Percentiles rank a stretch among this genome's conserved stretches.
Conservation (phyloP, 2,888 invertebrate species). For the Pollenia amentaria region DNA sequence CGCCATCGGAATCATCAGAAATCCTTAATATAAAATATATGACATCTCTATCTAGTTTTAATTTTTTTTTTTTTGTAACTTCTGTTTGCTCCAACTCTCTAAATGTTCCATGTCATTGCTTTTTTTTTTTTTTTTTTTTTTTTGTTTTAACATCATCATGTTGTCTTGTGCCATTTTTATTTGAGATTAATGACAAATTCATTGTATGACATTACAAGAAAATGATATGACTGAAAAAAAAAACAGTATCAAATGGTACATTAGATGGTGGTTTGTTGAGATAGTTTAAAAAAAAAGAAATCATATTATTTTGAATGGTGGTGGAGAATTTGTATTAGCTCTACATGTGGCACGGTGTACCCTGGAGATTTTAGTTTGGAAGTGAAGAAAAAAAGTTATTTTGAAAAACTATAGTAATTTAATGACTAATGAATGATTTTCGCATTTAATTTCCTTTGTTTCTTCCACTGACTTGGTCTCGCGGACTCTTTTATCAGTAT, state of each 20-base stretch:
- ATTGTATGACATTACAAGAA: conserved; percentile 71
- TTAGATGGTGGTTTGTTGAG: conserved; percentile 23
- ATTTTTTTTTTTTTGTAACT: conserved; percentile 16
- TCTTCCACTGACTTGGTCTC: too few species aligned
- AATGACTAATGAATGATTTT: too few species aligned
- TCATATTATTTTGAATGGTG: neutral
- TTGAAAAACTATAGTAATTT: too few species aligned
- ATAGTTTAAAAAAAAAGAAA: neutral
- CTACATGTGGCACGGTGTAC: too few species aligned
- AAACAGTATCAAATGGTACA: neutral
- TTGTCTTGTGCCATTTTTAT: conserved; percentile 70
- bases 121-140: conserved; percentile 29
- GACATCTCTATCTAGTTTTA: conserved; percentile 58
- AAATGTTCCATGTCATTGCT: conserved; percentile 65
- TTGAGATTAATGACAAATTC: conserved; percentile 74
- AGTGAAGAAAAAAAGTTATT: too few species aligned
- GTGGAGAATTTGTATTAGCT: neutral
- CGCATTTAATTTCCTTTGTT: too few species aligned
- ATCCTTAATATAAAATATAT: conserved; percentile 56
- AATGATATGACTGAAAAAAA: conserved; percentile 49
- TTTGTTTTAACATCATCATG: conserved; percentile 61
- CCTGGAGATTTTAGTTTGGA: too few species aligned
- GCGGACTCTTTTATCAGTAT: too few species aligned
- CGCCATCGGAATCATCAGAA: conserved; percentile 49
- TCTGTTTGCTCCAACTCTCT: conserved; percentile 32